phyloP scores from a whole-genome alignment of 2,113 vertebrate genomes.

The Euleptes europaea region DNA sequence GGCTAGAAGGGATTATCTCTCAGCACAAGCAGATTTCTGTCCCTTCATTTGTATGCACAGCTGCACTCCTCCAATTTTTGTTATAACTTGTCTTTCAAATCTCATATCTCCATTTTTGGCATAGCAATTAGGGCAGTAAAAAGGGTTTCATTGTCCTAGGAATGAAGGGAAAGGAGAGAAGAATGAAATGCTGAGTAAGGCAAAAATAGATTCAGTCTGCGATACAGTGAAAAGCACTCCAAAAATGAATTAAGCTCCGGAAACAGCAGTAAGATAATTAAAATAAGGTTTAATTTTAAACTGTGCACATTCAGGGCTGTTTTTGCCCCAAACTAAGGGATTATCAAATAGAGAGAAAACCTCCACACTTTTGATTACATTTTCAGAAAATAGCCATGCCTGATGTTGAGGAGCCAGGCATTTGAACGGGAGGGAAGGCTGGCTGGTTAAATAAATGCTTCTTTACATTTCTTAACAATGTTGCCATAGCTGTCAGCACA shows the following conservation, averaged over 20 bases:
- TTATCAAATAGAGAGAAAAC: slow-evolving; percentile 61
- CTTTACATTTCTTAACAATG: slow-evolving; percentile 56
- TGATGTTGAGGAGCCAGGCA: slow-evolving; percentile 58
- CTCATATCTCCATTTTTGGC: slow-evolving; percentile 61
- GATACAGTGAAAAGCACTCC: slow-evolving; percentile 62
- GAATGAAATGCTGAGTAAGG: slow-evolving; percentile 69
- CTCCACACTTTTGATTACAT: slow-evolving; percentile 59
- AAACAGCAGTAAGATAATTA: slow-evolving; percentile 78
- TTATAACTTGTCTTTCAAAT: slow-evolving; percentile 59
- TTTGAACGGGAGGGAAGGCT: slow-evolving; percentile 25
- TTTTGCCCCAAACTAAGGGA: slow-evolving; percentile 63
- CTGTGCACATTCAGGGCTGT: slow-evolving; percentile 66
- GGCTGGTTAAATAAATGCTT: slow-evolving; percentile 44
- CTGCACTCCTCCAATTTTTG: slow-evolving; percentile 43
- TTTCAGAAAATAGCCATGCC: slow-evolving; percentile 60
- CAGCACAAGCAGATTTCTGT: slow-evolving; percentile 39
- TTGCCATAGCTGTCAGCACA: slow-evolving; percentile 48
- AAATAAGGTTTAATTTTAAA: slow-evolving; percentile 73
- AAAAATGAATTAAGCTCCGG: slow-evolving; percentile 79
- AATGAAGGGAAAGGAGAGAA: slow-evolving; percentile 61
- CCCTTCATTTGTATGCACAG: slow-evolving; percentile 52
- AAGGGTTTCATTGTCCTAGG: slow-evolving; percentile 61
- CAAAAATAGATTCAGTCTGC: slow-evolving; percentile 56
- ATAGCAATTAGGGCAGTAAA: slow-evolving; percentile 60
- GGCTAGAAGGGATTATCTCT: slow-evolving; percentile 47